Percentiles rank a stretch among this genome's conserved stretches.
These are phyloP conservation scores for Argyresthia goedartella DNA, from an alignment of 2,888 invertebrate genomes.

Conservation along the genomic window DNA sequence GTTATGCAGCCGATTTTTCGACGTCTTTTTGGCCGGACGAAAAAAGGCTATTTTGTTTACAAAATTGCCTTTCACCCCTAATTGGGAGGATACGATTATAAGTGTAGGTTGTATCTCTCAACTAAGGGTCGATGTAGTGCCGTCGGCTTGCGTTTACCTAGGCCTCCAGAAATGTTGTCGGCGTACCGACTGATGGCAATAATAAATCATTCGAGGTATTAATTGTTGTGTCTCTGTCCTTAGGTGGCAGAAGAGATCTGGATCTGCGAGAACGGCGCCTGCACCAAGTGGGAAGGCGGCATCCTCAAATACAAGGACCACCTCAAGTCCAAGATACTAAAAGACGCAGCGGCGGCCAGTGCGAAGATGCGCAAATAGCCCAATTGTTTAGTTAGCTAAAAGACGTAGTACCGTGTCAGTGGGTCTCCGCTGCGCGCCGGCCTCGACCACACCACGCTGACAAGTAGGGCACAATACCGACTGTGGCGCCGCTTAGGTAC, in stretches of 20 bases:
- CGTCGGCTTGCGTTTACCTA: no score
- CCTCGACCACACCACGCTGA: not conserved
- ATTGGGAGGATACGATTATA: no score
- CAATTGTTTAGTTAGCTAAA: conserved; percentile 12
- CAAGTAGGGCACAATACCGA: not conserved
- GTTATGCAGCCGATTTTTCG: no score
- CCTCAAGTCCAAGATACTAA: conserved; percentile 87
- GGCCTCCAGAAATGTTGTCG: no score
- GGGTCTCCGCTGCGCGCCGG: conserved; percentile 4
- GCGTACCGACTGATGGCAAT: no score
- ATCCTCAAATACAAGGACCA: conserved; percentile 97
- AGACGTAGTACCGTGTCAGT: conserved; percentile 16
- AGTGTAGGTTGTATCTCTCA: no score
- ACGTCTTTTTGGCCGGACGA: no score
- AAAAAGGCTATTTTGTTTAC: no score
- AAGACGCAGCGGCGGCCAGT: conserved; percentile 73
- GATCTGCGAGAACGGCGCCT: conserved; percentile 96
- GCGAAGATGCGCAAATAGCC: conserved; percentile 57
- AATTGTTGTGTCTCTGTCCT: conserved; percentile 9
- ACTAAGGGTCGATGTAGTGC: no score
- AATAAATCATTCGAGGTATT: no score
- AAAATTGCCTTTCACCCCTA: no score
- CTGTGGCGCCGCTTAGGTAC: not conserved
- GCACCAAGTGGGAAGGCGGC: conserved; percentile 97
- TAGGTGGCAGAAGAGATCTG: conserved; percentile 99